A percentile compares a stretch with the other conserved stretches of the same genome.
These are phyloP conservation scores for Phymorhynchus buccinoides DNA, from an alignment of 1,140 invertebrate species.

Conservation along the genomic window DNA sequence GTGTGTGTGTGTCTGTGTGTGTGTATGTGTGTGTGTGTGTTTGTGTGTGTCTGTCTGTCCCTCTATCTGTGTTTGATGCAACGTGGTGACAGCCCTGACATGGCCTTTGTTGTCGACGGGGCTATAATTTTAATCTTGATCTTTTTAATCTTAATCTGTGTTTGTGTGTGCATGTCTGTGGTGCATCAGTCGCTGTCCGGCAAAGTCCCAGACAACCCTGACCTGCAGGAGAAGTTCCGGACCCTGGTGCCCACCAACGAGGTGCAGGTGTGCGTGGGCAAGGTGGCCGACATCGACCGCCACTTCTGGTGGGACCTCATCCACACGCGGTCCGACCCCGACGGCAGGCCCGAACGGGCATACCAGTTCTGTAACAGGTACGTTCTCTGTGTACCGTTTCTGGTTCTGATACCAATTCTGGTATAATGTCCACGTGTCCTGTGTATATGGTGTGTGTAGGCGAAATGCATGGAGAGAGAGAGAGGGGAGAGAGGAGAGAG, in stretches of 20 bases:
- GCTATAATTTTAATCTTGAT: no score
- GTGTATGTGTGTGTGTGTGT: no score
- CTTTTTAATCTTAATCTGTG: background rate
- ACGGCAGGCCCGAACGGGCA: constrained; percentile 94
- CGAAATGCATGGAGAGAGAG: no score
- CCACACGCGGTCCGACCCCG: constrained; percentile 92
- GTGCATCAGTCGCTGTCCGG: constrained; percentile 33
- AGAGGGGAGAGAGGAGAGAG: no score
- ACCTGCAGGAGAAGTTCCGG: constrained; percentile 61
- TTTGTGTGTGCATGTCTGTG: background rate
- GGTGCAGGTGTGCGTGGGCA: constrained; percentile 88
- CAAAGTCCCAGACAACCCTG: constrained; percentile 43
- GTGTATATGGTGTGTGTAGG: no score
- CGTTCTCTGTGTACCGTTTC: constrained; percentile 47
- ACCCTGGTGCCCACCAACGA: constrained; percentile 93
- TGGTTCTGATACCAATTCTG: no score
- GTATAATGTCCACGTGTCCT: no score
- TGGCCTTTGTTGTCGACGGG: no score
- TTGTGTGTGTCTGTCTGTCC: no score
- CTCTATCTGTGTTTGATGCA: no score
- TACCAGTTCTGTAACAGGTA: constrained; percentile 97
- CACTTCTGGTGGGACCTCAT: constrained; percentile 98
- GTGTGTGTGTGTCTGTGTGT: no score
- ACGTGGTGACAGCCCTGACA: no score
- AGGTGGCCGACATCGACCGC: constrained; percentile 92